A percentile compares a stretch with the other conserved stretches of the same genome.
Evolutionary conservation across 1,140 invertebrate species (phyloP).

Genomic region (Triops cancriformis): DNA sequence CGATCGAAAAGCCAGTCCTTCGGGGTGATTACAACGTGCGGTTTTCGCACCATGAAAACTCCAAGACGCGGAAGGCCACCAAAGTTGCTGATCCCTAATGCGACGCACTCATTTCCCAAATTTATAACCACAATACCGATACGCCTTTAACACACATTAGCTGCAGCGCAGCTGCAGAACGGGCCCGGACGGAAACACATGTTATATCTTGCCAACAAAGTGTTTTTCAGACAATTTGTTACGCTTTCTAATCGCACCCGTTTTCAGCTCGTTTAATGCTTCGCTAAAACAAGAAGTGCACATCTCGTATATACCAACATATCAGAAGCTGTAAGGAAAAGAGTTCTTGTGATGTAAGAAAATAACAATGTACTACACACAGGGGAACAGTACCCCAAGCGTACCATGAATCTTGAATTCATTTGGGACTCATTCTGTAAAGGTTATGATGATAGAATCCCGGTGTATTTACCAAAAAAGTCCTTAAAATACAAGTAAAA

Average conservation of each 20-base stretch:
- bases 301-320: background rate
- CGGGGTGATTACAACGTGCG: background rate
- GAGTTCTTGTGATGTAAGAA: background rate
- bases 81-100: background rate
- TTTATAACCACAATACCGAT: background rate
- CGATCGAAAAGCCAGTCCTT: no score
- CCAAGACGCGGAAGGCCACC: background rate
- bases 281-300: background rate
- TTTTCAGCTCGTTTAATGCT: background rate
- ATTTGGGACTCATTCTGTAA: background rate
- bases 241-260: conserved; percentile 4
- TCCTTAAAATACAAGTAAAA: background rate
- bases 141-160: background rate
- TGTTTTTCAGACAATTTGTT: background rate
- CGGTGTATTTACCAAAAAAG: background rate
- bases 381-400: background rate
- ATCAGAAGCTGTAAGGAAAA: background rate
- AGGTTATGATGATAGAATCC: conserved; percentile 10
- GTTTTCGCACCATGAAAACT: background rate
- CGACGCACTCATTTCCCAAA: background rate
- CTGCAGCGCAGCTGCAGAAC: background rate
- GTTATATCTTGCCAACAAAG: background rate
- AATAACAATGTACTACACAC: background rate
- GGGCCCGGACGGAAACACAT: background rate
- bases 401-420: background rate